phyloP scores from a whole-genome alignment of 1,140 invertebrate species.

The Agrypnia vestita region DNA sequence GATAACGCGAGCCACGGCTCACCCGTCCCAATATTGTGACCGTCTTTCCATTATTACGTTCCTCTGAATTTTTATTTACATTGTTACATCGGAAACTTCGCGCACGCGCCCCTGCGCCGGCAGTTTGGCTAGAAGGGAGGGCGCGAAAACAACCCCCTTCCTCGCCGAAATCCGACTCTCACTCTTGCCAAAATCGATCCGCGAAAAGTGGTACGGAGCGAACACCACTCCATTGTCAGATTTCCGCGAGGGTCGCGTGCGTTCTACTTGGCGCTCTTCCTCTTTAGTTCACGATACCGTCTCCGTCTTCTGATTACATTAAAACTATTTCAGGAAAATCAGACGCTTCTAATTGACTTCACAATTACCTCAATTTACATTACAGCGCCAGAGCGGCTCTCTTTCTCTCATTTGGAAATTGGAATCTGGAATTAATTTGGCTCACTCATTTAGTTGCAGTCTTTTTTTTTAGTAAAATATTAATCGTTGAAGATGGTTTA shows the following conservation, averaged over 20 bases:
- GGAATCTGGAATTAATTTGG: too few species aligned
- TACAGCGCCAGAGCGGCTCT: too few species aligned
- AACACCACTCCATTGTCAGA: not conserved
- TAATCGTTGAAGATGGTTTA: too few species aligned
- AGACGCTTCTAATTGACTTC: too few species aligned
- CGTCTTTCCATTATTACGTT: not conserved
- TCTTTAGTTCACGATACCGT: too few species aligned
- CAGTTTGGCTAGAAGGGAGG: not conserved
- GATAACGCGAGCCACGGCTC: not conserved
- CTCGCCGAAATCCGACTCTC: constrained; percentile 10
- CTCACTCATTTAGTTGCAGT: too few species aligned
- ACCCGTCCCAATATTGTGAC: not conserved
- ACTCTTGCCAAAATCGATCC: constrained; percentile 22
- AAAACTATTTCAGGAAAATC: too few species aligned
- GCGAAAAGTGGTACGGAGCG: constrained; percentile 12
- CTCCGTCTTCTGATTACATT: too few species aligned
- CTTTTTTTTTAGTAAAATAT: too few species aligned
- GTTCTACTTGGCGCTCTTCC: too few species aligned
- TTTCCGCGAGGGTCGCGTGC: not conserved
- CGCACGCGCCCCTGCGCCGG: not conserved
- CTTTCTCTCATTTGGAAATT: too few species aligned
- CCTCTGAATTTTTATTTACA: constrained; percentile 11
- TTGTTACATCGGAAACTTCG: not conserved
- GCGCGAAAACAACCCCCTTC: constrained; percentile 6
- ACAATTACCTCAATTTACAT: too few species aligned